Base-by-base conservation (phyloP, 2,113 vertebrate genomes). In the Poeciliopsis turrubarensis region DNA sequence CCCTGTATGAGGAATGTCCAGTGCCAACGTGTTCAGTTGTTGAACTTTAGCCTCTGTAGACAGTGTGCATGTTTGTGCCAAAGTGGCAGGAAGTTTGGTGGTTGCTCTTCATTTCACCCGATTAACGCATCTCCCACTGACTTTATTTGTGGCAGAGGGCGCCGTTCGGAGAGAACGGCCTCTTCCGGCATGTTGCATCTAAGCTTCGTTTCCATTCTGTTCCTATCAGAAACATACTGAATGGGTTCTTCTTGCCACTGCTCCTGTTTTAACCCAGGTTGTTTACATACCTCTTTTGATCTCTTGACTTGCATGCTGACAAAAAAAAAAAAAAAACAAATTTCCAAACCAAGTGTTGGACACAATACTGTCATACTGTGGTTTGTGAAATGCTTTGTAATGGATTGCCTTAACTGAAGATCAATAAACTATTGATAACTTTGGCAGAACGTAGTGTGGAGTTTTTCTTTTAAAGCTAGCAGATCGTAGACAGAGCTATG, bases 311-410 rank as follows among this genome's bases (percentile, higher is more conserved):
- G 95, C 95, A 95, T 95, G 95, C 88, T 92, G 88, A n/a, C n/a
- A n/a, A n/a, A 91, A 90, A 80, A 25, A 34, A 37, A 37, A 37
- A 37, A 11, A 2, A 37, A 10, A 37, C n/a, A n/a, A 83, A 86
- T 94, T 92, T 90, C 89, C 89, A 92, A 91, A 91, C 89, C 87
- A 87, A 87, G 90, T 86, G 81, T 92, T 92, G 87, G 93, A 94
- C 92, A 92, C 89, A 83, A 92, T 91, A 77, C 89, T 91, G 89
- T 94, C 81, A 92, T 92, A 87, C 84, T 89, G 92, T 94, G 93
- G 89, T 90, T 93, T 94, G 94, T 95, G 92, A 94, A 93, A 92
- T 92, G 84, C 90, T 95, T 95, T 94, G 94, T 95, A 94, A 94
- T 94, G 93, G 93, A 94, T 94, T 94, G 94, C 94, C 93, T 95